These are phyloP conservation scores for Etheostoma perlongum DNA, from an alignment of 2,797 vertebrate species.

Conservation along the genomic window DNA sequence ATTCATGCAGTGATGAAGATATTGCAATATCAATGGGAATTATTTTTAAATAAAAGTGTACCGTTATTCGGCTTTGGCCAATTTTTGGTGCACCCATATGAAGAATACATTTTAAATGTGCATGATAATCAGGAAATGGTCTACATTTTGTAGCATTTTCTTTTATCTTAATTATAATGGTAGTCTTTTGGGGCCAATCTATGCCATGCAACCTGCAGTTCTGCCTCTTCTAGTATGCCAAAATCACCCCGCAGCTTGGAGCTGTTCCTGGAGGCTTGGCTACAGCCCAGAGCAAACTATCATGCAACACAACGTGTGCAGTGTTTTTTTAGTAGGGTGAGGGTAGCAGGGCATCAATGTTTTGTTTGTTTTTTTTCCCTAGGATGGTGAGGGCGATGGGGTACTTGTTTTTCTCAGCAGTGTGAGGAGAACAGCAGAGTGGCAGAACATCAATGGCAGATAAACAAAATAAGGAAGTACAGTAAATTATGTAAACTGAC, in stretches of 20 bases:
- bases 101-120: not conserved
- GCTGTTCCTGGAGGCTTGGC: slow-evolving; percentile 58
- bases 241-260: slow-evolving; percentile 50
- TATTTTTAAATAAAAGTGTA: too few species aligned
- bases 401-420: slow-evolving; percentile 41
- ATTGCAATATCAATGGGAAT: too few species aligned
- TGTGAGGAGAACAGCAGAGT: slow-evolving; percentile 10
- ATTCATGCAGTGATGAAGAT: too few species aligned
- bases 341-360: slow-evolving; percentile 41
- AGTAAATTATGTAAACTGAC: not conserved
- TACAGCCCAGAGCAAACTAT: slow-evolving; percentile 37
- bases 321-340: slow-evolving; percentile 48
- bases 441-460: not conserved
- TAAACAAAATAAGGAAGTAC: not conserved
- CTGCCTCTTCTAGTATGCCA: slow-evolving; percentile 27
- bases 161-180: slow-evolving; percentile 9
- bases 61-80: too few species aligned
- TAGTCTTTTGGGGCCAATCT: slow-evolving; percentile 9
- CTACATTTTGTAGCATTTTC: slow-evolving; percentile 2
- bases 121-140: not conserved
- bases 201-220: slow-evolving; percentile 38
- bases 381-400: slow-evolving; percentile 17
- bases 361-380: slow-evolving; percentile 16
- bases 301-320: slow-evolving; percentile 44
- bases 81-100: too few species aligned